phyloP scores from a whole-genome alignment of 2,113 vertebrate genomes.

The Catharus fuscescens region DNA sequence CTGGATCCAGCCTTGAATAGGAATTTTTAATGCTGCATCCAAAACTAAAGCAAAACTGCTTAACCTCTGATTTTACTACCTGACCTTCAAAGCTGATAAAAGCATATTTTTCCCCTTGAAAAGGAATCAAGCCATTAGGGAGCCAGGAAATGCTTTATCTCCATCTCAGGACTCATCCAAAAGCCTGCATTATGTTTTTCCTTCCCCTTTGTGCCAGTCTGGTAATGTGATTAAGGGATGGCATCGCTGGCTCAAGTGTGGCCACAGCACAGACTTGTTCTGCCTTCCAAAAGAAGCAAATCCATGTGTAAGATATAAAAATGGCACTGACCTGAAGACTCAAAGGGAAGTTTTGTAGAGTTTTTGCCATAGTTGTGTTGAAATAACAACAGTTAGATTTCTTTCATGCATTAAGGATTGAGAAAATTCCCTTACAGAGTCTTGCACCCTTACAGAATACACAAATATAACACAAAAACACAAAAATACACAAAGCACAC shows the following conservation, averaged over 20 bases:
- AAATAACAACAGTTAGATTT: not conserved
- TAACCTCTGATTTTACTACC: slow-evolving; percentile 29
- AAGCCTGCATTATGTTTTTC: not conserved
- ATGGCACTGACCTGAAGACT: not conserved
- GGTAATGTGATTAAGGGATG: not conserved
- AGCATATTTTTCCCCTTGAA: slow-evolving; percentile 14
- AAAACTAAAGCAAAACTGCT: slow-evolving; percentile 34
- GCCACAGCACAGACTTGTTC: not conserved
- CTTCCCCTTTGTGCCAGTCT: not conserved
- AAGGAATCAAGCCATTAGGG: slow-evolving; percentile 3
- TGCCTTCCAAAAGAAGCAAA: not conserved
- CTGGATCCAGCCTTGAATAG: not conserved
- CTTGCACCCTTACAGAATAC: not conserved
- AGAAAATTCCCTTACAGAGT: not conserved
- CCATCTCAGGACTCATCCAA: slow-evolving; percentile 20
- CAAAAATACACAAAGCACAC: not conserved
- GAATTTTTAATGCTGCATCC: not conserved
- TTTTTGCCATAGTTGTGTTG: rapidly evolving
- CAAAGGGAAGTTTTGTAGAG: not conserved
- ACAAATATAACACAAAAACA: too few species aligned
- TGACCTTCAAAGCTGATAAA: slow-evolving; percentile 50
- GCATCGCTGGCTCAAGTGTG: not conserved
- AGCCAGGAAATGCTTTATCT: slow-evolving; percentile 43
- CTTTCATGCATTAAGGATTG: not conserved
- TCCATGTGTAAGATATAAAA: rapidly evolving